Evolutionary conservation across 2,113 vertebrate species (phyloP).

Genomic region (Arothron firmamentum): DNA sequence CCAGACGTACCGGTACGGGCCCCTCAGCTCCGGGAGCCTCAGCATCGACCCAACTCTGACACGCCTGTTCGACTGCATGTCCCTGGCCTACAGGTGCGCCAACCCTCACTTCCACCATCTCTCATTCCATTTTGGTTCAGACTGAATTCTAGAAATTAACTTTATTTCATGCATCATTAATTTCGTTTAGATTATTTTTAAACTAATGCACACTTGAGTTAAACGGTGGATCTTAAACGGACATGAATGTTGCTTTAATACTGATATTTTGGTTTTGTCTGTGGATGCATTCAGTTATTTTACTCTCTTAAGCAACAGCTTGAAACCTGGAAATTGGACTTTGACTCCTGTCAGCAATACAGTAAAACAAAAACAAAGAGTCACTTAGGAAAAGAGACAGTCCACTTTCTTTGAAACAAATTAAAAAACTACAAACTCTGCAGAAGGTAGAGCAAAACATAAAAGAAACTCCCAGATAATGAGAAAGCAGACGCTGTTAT

Average conservation of each 20-base stretch:
- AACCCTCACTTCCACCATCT: too few species aligned
- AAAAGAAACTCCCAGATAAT: too few species aligned
- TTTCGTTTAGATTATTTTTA: too few species aligned
- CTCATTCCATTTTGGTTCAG: too few species aligned
- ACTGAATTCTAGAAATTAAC: not conserved
- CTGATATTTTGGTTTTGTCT: not conserved
- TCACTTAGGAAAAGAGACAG: conserved; percentile 41
- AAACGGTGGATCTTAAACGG: too few species aligned
- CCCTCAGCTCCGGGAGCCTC: conserved; percentile 76
- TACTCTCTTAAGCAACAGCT: conserved; percentile 55
- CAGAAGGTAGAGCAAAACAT: too few species aligned
- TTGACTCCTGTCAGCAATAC: conserved; percentile 65
- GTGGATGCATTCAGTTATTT: not conserved
- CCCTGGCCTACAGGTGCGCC: conserved; percentile 93
- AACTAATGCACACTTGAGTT: too few species aligned
- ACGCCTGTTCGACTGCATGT: conserved; percentile 96
- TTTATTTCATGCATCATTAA: not conserved
- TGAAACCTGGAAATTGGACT: conserved; percentile 64
- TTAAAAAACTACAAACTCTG: too few species aligned
- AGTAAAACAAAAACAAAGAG: conserved; percentile 44
- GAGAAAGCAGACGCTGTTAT: too few species aligned
- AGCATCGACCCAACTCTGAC: conserved; percentile 94
- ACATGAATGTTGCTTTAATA: too few species aligned
- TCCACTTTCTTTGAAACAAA: not conserved
- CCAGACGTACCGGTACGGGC: conserved; percentile 74